Base-by-base conservation (phyloP, 2,797 vertebrate genomes). In the Cyclopterus lumpus region DNA sequence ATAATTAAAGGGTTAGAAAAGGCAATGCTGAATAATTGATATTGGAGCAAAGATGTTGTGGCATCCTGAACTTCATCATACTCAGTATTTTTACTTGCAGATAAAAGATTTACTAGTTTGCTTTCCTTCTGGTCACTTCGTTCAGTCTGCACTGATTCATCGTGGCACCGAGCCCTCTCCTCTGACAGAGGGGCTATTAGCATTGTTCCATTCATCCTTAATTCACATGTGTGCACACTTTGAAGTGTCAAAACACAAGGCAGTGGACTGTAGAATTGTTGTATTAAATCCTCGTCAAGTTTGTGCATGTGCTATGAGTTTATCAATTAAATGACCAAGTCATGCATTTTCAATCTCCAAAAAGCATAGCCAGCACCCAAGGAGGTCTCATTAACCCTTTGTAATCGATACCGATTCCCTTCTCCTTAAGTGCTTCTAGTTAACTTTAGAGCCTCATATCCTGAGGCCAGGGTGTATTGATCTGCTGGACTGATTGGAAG, bases 1-100 rank as follows among this genome's bases (percentile, higher is more conserved):
- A 96, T 95, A 94, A 95, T 95, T 95, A 92, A 95, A 91, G 88
- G 86, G 77, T 75, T 85, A 73, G 90, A 89, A 94, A 91, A 91
- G 91, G 89, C 83, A 4, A 73, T 79, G 79, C 66, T 95, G 84
- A 94, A 96, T 95, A 93, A 95, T 95, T 94, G 87, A 95, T 93
- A 81, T 7, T 18, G 70, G 82, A 88, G 88, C 82, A 88, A 90
- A 89, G 83, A 91, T 88, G 90, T 89, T 83, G 73, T 84, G 84
- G 86, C 86, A 88, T 91, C 81, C 80, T 86, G 81, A 87, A 87
- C 80, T 70, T 77, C 66, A 76, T 79, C 63, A 3, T 74, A 34
- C 62, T 81, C 34, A 5, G 73, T 86, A 73, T 86, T 83, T 90
- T 77, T 65, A 78, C 81, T 84, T 54, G 54, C 70, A 77, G 72